Base-by-base conservation (phyloP, 30 jellyfish, hydroid and myxozoan genomes). In the Turritopsis dohrnii region DNA sequence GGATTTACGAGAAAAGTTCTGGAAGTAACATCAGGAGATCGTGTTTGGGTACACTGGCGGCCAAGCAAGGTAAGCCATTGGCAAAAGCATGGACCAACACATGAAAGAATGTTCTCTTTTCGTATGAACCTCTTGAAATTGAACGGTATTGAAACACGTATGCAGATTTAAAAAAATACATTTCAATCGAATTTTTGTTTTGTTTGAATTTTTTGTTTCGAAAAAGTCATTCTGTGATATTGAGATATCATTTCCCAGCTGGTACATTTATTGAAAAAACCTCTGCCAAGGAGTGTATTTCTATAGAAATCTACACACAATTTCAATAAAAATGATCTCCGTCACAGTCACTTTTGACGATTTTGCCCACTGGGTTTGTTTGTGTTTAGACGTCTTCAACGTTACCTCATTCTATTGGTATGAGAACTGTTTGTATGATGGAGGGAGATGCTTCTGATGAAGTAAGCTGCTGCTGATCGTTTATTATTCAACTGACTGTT, bases 61-160 rank as follows among this genome's bases (percentile, higher is more conserved):
- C 89, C 89, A 65, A 82, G 89, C 84, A 82, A 82, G 21, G 89
- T 82, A 65, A 21, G 89, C 21, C n/a, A n/a, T n/a, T n/a, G n/a
- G 16, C n/a, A n/a, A n/a, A n/a, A n/a, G n/a, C n/a, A n/a, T n/a
- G n/a, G 18, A 16, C 18, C n/a, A 16, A n/a, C n/a, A n/a, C n/a
- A n/a, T n/a, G n/a, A n/a, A n/a, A n/a, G n/a, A n/a, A n/a, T 18
- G 72, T 16, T 54, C 18, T 54, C n/a, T 54, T 54, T 54, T 54
- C 73, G 21, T 18, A 60, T 60, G 21, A 60, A 60, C 73, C 73
- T 60, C n/a, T n/a, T n/a, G n/a, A n/a, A n/a, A n/a, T n/a, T n/a
- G n/a, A n/a, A n/a, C n/a, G n/a, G n/a, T n/a, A n/a, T n/a, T n/a
- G n/a, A n/a, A n/a, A n/a, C n/a, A n/a, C n/a, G n/a, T n/a, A n/a